Percentiles rank a stretch among this genome's conserved stretches.
These are phyloP conservation scores for Keiferia lycopersicella DNA, from an alignment of 2,888 invertebrate species.

Conservation along the genomic window DNA sequence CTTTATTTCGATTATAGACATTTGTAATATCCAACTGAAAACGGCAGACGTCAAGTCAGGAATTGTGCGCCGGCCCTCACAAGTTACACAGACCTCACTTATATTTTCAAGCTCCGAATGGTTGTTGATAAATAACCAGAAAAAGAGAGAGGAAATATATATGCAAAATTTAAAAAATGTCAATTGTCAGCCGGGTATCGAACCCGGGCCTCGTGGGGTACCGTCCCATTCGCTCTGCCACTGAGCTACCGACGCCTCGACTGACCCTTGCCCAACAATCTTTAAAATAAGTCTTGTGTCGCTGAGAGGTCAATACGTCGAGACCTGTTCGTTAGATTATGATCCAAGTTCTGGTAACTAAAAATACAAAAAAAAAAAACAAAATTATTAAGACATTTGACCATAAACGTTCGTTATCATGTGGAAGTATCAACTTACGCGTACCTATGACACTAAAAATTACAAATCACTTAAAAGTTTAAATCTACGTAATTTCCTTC, in stretches of 20 bases:
- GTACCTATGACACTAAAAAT: background rate
- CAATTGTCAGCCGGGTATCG: too few relatives aligned
- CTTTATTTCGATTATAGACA: too few relatives aligned
- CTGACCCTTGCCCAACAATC: too few relatives aligned
- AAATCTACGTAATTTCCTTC: background rate
- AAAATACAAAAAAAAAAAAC: background rate
- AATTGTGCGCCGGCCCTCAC: too few relatives aligned
- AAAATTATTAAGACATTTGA: background rate
- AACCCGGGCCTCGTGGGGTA: too few relatives aligned
- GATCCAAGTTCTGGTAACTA: background rate
- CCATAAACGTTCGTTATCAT: background rate
- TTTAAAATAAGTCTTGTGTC: background rate
- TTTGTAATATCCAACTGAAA: too few relatives aligned
- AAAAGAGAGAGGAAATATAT: background rate
- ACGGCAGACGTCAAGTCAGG: too few relatives aligned
- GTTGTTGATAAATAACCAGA: background rate
- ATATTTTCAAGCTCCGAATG: background rate
- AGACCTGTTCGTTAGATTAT: background rate
- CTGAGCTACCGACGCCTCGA: too few relatives aligned
- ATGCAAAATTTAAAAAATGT: too few relatives aligned
- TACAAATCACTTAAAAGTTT: background rate
- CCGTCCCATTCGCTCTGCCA: too few relatives aligned
- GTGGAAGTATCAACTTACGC: background rate
- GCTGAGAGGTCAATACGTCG: background rate
- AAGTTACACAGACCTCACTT: background rate